These are phyloP conservation scores for Aselliscus stoliczkanus DNA, from an alignment of 2,797 vertebrate species.

Conservation along the genomic window DNA sequence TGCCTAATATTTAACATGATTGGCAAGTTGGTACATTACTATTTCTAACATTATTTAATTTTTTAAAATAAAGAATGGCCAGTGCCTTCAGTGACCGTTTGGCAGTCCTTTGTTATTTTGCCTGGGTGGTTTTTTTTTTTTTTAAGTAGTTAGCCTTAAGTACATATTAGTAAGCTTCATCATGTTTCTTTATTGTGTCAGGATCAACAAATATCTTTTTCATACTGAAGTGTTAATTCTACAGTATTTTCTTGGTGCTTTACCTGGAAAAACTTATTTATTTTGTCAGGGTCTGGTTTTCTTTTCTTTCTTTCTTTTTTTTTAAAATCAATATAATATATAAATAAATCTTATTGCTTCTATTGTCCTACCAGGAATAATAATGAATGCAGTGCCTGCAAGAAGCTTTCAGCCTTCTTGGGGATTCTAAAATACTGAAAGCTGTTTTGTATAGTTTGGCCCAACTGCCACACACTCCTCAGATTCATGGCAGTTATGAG, in stretches of 20 bases:
- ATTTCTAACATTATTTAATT: not conserved
- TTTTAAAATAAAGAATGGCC: not conserved
- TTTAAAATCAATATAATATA: not conserved
- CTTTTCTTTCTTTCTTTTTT: not conserved
- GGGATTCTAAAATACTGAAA: not conserved
- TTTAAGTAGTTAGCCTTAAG: not conserved
- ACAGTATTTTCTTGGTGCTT: not conserved
- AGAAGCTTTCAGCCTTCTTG: not conserved
- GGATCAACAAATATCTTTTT: not conserved
- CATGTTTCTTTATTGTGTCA: not conserved
- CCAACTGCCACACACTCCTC: not conserved
- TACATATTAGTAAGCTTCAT: not conserved
- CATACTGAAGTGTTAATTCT: not conserved
- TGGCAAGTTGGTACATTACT: not conserved
- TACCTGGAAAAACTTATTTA: not conserved
- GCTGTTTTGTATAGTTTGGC: rapidly evolving
- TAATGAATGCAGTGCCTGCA: not conserved
- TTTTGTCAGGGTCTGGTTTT: not conserved
- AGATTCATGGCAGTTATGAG: not conserved
- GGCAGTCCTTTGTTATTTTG: not conserved
- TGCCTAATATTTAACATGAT: not conserved
- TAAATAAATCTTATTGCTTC: not conserved
- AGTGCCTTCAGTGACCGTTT: not conserved
- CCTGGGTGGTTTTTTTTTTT: not conserved
- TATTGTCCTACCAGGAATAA: not conserved